Percentiles rank a stretch among this genome's conserved stretches.
Evolutionary conservation across 2,113 vertebrate species (phyloP).

Genomic region (Halcyon senegalensis): DNA sequence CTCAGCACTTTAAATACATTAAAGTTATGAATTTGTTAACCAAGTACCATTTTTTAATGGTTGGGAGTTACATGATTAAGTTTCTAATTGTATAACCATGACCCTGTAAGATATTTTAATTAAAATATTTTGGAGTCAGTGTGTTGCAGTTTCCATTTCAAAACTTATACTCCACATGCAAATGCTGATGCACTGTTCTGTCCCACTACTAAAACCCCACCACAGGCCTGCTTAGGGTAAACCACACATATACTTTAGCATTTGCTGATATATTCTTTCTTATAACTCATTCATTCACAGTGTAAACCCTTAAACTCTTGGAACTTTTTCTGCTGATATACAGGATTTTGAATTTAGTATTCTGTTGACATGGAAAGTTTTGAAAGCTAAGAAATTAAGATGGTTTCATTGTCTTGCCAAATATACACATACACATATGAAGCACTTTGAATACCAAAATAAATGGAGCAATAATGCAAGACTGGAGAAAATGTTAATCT

Average conservation of each 20-base stretch:
- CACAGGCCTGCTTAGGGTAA: not conserved
- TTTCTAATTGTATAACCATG: not conserved
- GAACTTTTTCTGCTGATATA: not conserved
- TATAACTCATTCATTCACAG: not conserved
- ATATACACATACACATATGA: not conserved
- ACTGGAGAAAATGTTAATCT: not conserved
- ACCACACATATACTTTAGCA: fast-evolving
- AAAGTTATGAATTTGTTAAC: too few relatives aligned
- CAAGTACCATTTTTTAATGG: not conserved
- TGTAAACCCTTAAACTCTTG: not conserved
- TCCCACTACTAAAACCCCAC: not conserved
- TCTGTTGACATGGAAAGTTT: not conserved
- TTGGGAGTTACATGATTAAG: not conserved
- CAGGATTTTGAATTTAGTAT: not conserved
- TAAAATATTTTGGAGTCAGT: not conserved
- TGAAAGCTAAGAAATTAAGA: not conserved
- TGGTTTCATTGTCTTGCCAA: not conserved
- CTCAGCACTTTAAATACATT: not conserved
- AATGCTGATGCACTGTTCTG: not conserved
- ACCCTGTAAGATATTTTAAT: not conserved
- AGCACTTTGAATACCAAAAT: not conserved
- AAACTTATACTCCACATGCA: not conserved
- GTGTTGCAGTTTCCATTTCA: not conserved
- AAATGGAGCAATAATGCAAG: not conserved
- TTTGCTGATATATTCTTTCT: not conserved